Evolutionary conservation across 2,113 vertebrate genomes (phyloP).

Genomic region (Thamnaconus septentrionalis): DNA sequence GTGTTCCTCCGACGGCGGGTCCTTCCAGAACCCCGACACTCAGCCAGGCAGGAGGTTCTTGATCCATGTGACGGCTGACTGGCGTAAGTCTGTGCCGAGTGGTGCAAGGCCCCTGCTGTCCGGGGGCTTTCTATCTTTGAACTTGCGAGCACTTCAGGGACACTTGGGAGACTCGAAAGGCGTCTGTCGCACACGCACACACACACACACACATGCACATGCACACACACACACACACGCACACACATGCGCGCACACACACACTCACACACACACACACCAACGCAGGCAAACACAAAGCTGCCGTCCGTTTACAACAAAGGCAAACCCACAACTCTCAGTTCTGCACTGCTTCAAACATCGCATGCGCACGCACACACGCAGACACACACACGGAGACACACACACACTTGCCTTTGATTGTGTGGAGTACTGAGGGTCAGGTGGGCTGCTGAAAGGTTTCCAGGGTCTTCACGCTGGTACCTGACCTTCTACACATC

Average conservation of each 20-base stretch:
- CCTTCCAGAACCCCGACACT: too few relatives aligned
- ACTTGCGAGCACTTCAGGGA: constrained; percentile 23
- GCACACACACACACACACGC: constrained; percentile 1
- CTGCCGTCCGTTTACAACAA: constrained; percentile 32
- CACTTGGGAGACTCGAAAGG: constrained; percentile 17
- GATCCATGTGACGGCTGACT: too few relatives aligned
- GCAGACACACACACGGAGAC: too few relatives aligned
- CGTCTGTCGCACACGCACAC: constrained; percentile 28
- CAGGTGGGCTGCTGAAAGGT: constrained; percentile 17
- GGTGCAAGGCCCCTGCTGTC: neutral
- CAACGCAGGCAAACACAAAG: neutral
- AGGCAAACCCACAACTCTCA: too few relatives aligned
- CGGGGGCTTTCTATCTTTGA: constrained; percentile 10
- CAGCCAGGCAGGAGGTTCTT: too few relatives aligned
- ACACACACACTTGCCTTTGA: too few relatives aligned
- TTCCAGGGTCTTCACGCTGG: constrained; percentile 28
- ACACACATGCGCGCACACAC: neutral
- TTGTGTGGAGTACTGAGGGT: too few relatives aligned
- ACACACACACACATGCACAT: constrained; percentile 42
- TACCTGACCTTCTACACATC: constrained; percentile 38
- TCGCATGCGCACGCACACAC: too few relatives aligned
- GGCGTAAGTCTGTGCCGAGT: too few relatives aligned
- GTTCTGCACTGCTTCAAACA: too few relatives aligned
- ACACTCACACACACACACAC: constrained; percentile 1
- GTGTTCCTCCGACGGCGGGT: too few relatives aligned